Conservation (phyloP, 2,888 invertebrate genomes). For the Xestia sexstrigata region DNA sequence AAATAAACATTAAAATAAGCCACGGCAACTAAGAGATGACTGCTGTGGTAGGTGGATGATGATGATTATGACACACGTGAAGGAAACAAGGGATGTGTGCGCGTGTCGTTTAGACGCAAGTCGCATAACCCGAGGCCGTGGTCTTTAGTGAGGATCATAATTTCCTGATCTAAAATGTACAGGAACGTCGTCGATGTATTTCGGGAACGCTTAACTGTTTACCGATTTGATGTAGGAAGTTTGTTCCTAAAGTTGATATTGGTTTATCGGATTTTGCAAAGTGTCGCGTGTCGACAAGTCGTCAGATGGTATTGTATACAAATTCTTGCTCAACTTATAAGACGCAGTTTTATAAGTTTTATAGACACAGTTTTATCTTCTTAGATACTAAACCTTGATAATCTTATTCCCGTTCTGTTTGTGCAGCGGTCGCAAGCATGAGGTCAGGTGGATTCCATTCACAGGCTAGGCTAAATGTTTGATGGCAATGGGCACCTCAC, state of each 20-base stretch:
- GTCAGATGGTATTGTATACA: not conserved
- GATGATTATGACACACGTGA: not conserved
- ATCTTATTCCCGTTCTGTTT: not conserved
- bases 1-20: too few species aligned
- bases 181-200: conserved; percentile 4
- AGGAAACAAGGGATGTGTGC: not conserved
- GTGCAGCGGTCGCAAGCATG: too few species aligned
- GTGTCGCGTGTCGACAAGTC: not conserved
- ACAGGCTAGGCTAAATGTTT: not conserved
- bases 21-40: too few species aligned
- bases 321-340: not conserved
- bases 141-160: not conserved
- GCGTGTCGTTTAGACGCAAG: not conserved
- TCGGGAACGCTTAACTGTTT: not conserved
- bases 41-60: not conserved
- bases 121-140: not conserved
- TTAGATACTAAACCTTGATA: not conserved
- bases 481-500: not conserved
- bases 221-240: not conserved
- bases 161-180: conserved; percentile 6
- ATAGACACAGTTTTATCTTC: not conserved
- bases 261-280: not conserved
- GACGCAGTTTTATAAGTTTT: not conserved
- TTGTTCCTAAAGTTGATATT: not conserved
- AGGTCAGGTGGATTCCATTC: too few species aligned